Percentiles rank a stretch among this genome's conserved stretches.
These are phyloP conservation scores for Acleris laterana DNA, from an alignment of 2,888 invertebrate genomes.

Conservation along the genomic window DNA sequence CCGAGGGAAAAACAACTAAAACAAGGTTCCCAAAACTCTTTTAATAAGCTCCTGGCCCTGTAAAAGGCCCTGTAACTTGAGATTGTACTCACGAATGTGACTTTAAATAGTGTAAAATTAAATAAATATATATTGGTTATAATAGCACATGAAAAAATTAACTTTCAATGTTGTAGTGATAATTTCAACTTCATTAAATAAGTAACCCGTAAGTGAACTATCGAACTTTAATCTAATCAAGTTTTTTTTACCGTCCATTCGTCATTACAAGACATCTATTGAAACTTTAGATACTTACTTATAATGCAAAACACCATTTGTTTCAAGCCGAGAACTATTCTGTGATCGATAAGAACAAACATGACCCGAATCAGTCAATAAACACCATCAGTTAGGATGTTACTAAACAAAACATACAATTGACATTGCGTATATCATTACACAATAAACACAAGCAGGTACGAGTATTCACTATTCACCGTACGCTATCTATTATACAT, in stretches of 20 bases:
- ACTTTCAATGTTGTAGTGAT: too few relatives aligned
- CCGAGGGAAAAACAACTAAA: too few relatives aligned
- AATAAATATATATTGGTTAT: too few relatives aligned
- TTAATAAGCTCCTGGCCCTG: too few relatives aligned
- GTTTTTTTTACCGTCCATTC: constrained; percentile 2
- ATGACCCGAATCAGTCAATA: constrained; percentile 33
- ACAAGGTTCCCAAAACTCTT: too few relatives aligned
- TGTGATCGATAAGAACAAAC: constrained; percentile 17
- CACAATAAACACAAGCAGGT: constrained; percentile 34
- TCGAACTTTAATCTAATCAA: constrained; percentile 1
- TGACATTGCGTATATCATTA: constrained; percentile 35
- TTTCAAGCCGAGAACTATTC: constrained; percentile 24
- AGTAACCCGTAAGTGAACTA: neutral
- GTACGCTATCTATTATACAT: constrained; percentile 23
- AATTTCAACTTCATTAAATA: neutral
- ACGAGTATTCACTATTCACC: constrained; percentile 36
- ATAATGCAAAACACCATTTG: constrained; percentile 21
- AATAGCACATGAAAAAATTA: too few relatives aligned
- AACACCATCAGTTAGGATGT: constrained; percentile 29
- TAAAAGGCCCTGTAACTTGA: too few relatives aligned
- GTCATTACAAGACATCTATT: constrained; percentile 5
- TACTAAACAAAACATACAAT: constrained; percentile 34
- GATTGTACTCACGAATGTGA: too few relatives aligned
- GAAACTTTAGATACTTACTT: constrained; percentile 13
- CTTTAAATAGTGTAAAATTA: too few relatives aligned